Evolutionary conservation across 2,797 vertebrate species (phyloP).

Genomic region (Amazona ochrocephala): DNA sequence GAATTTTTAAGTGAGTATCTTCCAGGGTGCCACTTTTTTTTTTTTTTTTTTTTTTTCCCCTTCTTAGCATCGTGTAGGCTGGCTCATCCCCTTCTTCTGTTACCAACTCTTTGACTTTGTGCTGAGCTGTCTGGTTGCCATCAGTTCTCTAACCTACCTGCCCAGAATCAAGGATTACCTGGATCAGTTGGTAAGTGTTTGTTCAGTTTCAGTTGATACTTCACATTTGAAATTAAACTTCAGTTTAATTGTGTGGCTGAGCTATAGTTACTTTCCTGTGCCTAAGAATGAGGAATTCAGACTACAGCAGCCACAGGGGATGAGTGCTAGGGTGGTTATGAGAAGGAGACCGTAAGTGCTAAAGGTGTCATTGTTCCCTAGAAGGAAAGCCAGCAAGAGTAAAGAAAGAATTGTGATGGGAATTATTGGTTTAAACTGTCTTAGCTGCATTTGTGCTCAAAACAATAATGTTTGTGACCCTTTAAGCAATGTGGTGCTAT

Average conservation of each 20-base stretch:
- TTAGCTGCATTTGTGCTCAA: neutral
- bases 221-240: neutral
- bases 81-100: constrained; percentile 99
- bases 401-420: neutral
- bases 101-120: constrained; percentile 99
- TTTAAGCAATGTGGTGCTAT: neutral
- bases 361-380: neutral
- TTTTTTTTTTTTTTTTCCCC: too few species aligned
- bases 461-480: neutral
- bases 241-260: neutral
- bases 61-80: constrained; percentile 91
- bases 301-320: neutral
- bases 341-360: neutral
- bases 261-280: neutral
- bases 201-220: neutral
- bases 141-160: constrained; percentile 96
- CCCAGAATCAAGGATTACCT: constrained; percentile 97
- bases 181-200: constrained; percentile 91
- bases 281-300: neutral
- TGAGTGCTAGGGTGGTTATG: neutral
- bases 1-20: neutral
- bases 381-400: neutral
- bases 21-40: neutral
- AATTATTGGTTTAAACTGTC: neutral
- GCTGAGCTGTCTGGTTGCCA: constrained; percentile 94